Percentiles rank a stretch among this genome's conserved stretches.
Conservation (phyloP, 2,797 vertebrate genomes). For the Eutrigla gurnardus region DNA sequence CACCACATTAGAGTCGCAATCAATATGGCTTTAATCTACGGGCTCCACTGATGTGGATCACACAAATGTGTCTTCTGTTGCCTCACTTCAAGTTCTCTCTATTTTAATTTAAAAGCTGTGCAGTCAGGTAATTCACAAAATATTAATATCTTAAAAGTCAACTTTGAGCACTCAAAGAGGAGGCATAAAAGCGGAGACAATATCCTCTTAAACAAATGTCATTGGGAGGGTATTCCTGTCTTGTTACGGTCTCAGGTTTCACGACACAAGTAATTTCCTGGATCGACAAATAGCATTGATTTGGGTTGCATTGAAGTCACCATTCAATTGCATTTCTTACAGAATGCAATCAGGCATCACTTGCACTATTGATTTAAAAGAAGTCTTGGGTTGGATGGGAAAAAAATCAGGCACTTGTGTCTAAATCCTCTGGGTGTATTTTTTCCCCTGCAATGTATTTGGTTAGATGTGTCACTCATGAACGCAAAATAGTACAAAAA, state of each 20-base stretch:
- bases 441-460: constrained; percentile 28
- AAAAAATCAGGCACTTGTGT: constrained; percentile 58
- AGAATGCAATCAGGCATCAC: constrained; percentile 82
- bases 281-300: constrained; percentile 83
- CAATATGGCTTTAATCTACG: constrained; percentile 55
- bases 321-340: constrained; percentile 81
- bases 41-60: constrained; percentile 38
- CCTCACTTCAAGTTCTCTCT: constrained; percentile 23
- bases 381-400: constrained; percentile 60
- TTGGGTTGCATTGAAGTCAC: constrained; percentile 82
- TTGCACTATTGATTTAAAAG: constrained; percentile 78
- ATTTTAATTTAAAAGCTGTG: constrained; percentile 25
- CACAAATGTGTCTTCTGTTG: constrained; percentile 17
- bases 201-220: constrained; percentile 76
- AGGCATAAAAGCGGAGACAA: constrained; percentile 54
- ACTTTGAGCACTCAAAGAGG: constrained; percentile 19
- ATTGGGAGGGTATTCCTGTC: constrained; percentile 74
- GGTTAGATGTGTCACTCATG: constrained; percentile 11
- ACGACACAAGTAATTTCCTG: constrained; percentile 84
- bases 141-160: constrained; percentile 35
- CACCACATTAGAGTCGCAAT: constrained; percentile 52
- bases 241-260: constrained; percentile 78
- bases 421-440: constrained; percentile 47
- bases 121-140: neutral
- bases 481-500: constrained; percentile 20